phyloP scores from a whole-genome alignment of 2,888 invertebrate genomes.

The Brachyopa scutellaris region DNA sequence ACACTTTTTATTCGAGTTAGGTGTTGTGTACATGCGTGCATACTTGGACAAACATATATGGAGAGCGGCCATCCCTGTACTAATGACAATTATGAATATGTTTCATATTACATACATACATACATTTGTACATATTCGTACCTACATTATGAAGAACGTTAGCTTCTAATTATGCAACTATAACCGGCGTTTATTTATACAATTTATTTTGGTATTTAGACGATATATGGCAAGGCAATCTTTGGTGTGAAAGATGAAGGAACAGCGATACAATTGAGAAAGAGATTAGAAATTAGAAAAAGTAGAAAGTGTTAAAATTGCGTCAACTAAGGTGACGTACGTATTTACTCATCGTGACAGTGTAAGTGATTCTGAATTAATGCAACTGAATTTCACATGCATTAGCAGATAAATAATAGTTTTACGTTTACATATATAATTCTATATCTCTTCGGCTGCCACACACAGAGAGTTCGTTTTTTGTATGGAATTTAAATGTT shows the following conservation, averaged over 20 bases:
- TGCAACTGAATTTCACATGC: slow-evolving; percentile 48
- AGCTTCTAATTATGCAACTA: background rate
- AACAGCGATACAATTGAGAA: background rate
- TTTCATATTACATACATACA: too few relatives aligned
- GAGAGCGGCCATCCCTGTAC: slow-evolving; percentile 3
- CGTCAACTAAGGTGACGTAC: background rate
- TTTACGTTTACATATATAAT: slow-evolving; percentile 1
- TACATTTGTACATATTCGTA: too few relatives aligned
- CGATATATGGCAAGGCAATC: too few relatives aligned
- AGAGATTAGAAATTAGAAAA: background rate
- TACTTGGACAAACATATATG: too few relatives aligned
- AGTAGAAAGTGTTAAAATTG: slow-evolving; percentile 35
- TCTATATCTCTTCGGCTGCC: background rate
- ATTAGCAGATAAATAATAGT: slow-evolving; percentile 46
- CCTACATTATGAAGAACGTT: background rate
- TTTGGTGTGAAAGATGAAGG: background rate
- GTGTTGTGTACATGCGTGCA: background rate
- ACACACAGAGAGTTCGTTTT: background rate
- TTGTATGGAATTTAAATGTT: background rate
- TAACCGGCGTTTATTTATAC: background rate
- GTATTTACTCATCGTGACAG: slow-evolving; percentile 27
- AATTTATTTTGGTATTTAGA: too few relatives aligned
- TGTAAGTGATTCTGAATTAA: slow-evolving; percentile 21
- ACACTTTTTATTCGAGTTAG: slow-evolving; percentile 6
- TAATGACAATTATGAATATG: background rate